Evolutionary conservation across 1,140 invertebrate species (phyloP).

Genomic region (Cotesia chilonis): DNA sequence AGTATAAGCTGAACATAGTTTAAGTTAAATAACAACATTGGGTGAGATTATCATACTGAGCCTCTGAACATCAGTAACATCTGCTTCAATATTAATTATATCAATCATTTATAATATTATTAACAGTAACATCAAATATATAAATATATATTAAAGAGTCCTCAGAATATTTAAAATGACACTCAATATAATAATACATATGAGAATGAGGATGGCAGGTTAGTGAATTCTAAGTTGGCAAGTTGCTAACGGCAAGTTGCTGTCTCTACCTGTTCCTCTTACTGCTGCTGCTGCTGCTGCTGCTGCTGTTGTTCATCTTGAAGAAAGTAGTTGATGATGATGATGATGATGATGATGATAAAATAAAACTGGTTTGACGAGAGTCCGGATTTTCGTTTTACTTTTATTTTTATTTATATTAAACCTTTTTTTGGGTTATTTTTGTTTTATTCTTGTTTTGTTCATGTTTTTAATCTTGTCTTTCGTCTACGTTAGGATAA

Average conservation of each 20-base stretch:
- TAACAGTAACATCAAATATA: too few species aligned
- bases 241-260: slow-evolving; percentile 24
- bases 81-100: too few species aligned
- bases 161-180: too few species aligned
- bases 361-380: slow-evolving; percentile 65
- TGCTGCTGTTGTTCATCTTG: slow-evolving; percentile 50
- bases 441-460: neutral
- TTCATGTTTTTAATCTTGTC: neutral
- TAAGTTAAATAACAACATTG: too few species aligned
- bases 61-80: too few species aligned
- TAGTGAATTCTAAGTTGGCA: neutral
- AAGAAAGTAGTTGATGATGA: slow-evolving; percentile 59
- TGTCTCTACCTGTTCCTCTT: slow-evolving; percentile 39
- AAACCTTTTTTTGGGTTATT: neutral
- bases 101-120: too few species aligned
- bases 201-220: slow-evolving; percentile 20
- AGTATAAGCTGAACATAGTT: too few species aligned
- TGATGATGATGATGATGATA: too few species aligned
- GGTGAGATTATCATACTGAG: too few species aligned
- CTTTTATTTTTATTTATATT: slow-evolving; percentile 40
- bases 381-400: slow-evolving; percentile 47
- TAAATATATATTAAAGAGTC: too few species aligned
- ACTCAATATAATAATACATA: neutral
- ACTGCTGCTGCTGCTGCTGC: too few species aligned
- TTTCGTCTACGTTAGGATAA: neutral